Evolutionary conservation across 2,797 vertebrate genomes (phyloP), one percentile per base, ranked within the genome.

Genomic region (Propithecus deckenii): DNA sequence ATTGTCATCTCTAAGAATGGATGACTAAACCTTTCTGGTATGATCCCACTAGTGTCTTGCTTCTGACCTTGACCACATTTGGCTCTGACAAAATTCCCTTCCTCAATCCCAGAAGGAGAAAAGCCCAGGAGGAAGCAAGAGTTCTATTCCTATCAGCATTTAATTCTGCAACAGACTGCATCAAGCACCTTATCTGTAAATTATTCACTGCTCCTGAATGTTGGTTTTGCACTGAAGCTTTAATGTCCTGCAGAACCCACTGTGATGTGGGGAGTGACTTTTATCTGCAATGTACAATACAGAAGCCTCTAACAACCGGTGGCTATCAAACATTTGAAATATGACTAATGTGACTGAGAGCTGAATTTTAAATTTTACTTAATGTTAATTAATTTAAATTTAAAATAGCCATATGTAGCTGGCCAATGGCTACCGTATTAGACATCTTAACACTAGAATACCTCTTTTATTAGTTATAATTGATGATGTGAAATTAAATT

Each of bases 401-500:
- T 85, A 96, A 97, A 88, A 43, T 69, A 81, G 35, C 2, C 43
- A 67, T 35, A 12, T 4, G 4, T 74, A 43, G 28, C 55, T 74
- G 35, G 23, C 43, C 59, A 83, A 57, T 75, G 75, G 57, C 48
- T 15, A 30, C 25, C 69, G 10, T 22, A 59, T 67, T 59, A n/a
- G 25, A 57, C 59, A 84, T 14, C 35, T 69, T 43, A 69, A 52
- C 35, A 61, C 3, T 18, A 38, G 35, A 83, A 1, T 38, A 32
- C n/a, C 48, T 71, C 61, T 65, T 46, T 38, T 32, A 63, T 65
- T 90, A 76, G 76, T 71, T 93, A 20, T n/a, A 89, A 69, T 23
- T 94, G 46, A 95, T 89, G 61, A 72, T 59, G 38, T 67, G 74
- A 76, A 76, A 78, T 96, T 72, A 76, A 85, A 59, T 63, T 59